These are phyloP conservation scores for Peribatodes rhomboidaria DNA, from an alignment of 2,888 invertebrate genomes.

Conservation along the genomic window DNA sequence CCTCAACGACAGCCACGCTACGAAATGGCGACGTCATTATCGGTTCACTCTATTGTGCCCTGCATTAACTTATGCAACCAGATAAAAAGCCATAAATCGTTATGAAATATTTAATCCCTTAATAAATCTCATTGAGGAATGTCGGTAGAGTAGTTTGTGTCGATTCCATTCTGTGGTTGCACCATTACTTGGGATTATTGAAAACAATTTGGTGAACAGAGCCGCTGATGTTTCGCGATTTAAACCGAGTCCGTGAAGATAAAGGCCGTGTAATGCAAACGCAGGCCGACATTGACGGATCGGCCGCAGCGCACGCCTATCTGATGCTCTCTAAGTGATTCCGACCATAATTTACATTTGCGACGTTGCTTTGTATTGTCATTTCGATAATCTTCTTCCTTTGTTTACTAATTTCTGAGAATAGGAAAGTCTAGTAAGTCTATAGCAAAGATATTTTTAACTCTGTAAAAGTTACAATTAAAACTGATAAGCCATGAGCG, in stretches of 20 bases:
- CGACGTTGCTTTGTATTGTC: constrained; percentile 79
- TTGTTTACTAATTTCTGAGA: constrained; percentile 62
- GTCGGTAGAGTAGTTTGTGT: constrained; percentile 67
- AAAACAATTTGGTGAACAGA: constrained; percentile 85
- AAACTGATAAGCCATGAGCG: constrained; percentile 9
- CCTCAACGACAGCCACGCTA: constrained; percentile 54
- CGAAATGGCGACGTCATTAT: constrained; percentile 72
- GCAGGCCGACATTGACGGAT: constrained; percentile 84
- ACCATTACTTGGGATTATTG: constrained; percentile 82
- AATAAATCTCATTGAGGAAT: constrained; percentile 70
- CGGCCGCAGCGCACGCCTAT: constrained; percentile 81
- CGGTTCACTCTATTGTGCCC: constrained; percentile 68
- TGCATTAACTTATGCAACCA: constrained; percentile 71
- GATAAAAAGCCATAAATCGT: constrained; percentile 79
- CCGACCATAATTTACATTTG: constrained; percentile 82
- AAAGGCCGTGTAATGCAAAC: constrained; percentile 85
- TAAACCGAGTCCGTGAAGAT: constrained; percentile 78
- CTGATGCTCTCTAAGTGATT: constrained; percentile 85
- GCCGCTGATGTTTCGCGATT: constrained; percentile 82
- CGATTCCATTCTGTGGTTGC: constrained; percentile 67
- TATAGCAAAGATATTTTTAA: not conserved
- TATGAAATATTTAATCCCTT: constrained; percentile 75
- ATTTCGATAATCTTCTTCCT: constrained; percentile 72
- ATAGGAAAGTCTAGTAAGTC: constrained; percentile 12
- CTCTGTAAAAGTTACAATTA: constrained; percentile 11